Conservation (phyloP, 1,140 invertebrate species). For the Euglossa dilemma region DNA sequence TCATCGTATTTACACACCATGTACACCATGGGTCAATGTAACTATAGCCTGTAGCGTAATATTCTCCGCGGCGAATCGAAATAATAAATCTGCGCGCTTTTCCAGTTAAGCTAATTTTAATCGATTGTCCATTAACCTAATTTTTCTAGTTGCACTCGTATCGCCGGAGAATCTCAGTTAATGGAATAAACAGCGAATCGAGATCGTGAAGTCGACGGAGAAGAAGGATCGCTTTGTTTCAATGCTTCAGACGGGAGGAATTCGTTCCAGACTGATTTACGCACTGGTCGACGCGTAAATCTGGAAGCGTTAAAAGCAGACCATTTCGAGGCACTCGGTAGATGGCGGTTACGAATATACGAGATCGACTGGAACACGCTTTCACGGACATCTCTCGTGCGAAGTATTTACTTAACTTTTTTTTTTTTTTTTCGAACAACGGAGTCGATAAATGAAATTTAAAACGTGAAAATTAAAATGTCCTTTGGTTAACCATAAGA, state of each 20-base stretch:
- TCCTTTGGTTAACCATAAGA: too few species aligned
- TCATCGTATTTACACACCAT: not conserved
- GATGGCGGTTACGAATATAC: not conserved
- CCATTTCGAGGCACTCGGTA: not conserved
- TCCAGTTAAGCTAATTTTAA: too few species aligned
- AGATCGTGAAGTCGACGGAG: not conserved
- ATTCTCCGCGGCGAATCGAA: not conserved
- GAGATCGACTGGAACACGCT: not conserved
- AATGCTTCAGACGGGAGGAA: not conserved
- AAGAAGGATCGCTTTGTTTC: not conserved
- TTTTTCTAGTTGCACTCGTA: not conserved
- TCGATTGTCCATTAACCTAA: not conserved
- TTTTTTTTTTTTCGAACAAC: not conserved
- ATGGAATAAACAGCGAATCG: not conserved
- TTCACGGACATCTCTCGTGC: not conserved
- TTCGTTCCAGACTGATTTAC: slow-evolving; percentile 33
- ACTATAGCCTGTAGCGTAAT: not conserved
- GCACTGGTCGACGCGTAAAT: slow-evolving; percentile 8
- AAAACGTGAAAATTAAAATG: not conserved
- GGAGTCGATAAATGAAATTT: too few species aligned
- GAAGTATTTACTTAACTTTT: not conserved
- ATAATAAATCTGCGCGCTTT: not conserved
- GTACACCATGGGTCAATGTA: not conserved
- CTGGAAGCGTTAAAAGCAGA: slow-evolving; percentile 34
- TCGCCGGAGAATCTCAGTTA: too few species aligned